Evolutionary conservation across 2,113 vertebrate species (phyloP).

Genomic region (Bubo blakistoni): DNA sequence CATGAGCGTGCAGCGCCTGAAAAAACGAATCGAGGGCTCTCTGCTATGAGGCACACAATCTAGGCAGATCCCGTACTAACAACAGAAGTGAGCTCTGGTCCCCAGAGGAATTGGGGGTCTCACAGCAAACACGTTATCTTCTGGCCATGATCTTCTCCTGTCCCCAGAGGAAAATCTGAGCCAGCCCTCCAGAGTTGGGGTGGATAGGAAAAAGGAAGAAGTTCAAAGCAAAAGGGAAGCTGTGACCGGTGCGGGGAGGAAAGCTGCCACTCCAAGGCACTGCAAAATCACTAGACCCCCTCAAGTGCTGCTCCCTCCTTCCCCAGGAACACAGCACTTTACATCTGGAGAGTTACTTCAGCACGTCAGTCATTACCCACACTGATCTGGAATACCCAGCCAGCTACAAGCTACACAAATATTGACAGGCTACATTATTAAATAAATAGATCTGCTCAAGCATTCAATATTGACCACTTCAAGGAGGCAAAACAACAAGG

Average conservation of each 20-base stretch:
- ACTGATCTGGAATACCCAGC: background rate
- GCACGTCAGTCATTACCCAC: background rate
- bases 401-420: background rate
- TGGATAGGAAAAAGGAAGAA: background rate
- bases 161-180: background rate
- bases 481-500: background rate
- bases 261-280: background rate
- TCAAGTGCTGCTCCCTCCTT: background rate
- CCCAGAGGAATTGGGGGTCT: background rate
- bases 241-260: background rate
- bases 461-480: background rate
- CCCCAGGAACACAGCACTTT: background rate
- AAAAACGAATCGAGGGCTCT: background rate
- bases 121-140: accelerated
- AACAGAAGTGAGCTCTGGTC: background rate
- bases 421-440: background rate
- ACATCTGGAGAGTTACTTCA: background rate
- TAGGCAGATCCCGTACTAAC: background rate
- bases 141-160: background rate
- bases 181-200: background rate
- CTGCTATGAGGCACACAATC: accelerated
- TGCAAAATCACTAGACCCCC: background rate
- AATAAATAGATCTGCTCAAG: background rate
- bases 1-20: background rate
- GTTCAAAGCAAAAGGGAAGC: background rate